Base-by-base conservation (phyloP, 2,888 invertebrate species). In the Catocala fraxini region DNA sequence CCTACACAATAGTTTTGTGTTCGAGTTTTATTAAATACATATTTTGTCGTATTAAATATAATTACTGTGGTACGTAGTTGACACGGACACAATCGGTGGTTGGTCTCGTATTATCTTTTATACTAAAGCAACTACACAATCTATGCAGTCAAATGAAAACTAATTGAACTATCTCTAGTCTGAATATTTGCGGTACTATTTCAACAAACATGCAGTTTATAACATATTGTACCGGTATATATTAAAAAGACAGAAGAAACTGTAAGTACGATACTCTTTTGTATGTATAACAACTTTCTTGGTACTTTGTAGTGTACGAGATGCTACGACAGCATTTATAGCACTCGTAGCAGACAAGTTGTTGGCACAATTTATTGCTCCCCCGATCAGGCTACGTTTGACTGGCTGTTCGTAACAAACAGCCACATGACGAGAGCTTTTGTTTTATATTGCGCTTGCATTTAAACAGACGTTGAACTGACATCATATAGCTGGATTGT, bases 351-450 rank as follows among this genome's bases (percentile, higher is more conserved):
- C 75, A 70, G 79, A 79, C 80, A 78, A 75, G 73, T 81, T 81
- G 78, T 82, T 80, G 79, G 80, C 71, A 77, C 71, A 83, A 82
- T 82, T 84, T 84, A 84, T 81, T 77, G 76, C 74, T 80, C 69
- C 75, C 76, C 59, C 66, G 68, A 79, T 70, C 75, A 72, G 67
- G 73, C 79, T 73, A 76, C 75, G 75, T 79, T 78, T 74, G 71
- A 72, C 75, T 79, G 70, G 69, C 72, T 73, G 67, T 70, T 69
- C 65, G 64, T 66, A 52, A 59, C 58, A 66, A 51, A 59, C 61
- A 65, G 56, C 58, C 51, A 61, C 42, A 61, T 66, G 67, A 65
- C 59, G 58, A 59, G 56, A 39, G 56, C 52, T 65, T 71, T 75
- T 63, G 64, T 73, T 68, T 67, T 55, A 65, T 57, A 61, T 56